Percentiles rank a stretch among this genome's conserved stretches.
These are phyloP conservation scores for Lasius fuliginosus DNA, from an alignment of 2,888 invertebrate species.

Conservation along the genomic window DNA sequence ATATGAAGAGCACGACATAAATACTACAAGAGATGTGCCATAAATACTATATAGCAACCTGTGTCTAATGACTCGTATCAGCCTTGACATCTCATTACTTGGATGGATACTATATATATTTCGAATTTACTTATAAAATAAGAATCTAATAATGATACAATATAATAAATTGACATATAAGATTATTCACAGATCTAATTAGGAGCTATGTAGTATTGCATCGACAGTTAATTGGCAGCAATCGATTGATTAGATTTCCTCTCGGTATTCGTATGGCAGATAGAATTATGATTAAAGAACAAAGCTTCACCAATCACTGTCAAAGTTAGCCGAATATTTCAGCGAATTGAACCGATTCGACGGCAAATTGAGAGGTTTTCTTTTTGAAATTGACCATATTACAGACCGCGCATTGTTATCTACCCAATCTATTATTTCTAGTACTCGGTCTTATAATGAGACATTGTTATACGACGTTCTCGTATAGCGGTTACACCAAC, in stretches of 20 bases:
- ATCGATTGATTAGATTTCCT: not conserved
- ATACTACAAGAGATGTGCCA: constrained; percentile 1
- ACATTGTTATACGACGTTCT: constrained; percentile 45
- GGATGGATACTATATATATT: constrained; percentile 2
- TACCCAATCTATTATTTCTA: not conserved
- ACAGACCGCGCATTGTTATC: constrained; percentile 37
- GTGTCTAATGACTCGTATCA: constrained; percentile 4
- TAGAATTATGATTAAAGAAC: not conserved
- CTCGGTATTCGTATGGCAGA: not conserved
- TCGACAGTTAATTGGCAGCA: not conserved
- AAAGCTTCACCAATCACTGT: not conserved
- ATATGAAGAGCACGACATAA: not conserved
- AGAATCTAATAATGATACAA: not conserved
- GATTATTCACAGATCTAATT: not conserved
- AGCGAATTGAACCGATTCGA: not conserved
- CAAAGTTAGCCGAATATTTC: constrained; percentile 5
- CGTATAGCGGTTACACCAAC: constrained; percentile 20
- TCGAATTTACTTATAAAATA: not conserved
- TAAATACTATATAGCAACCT: not conserved
- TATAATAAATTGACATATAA: not conserved
- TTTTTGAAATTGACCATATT: constrained; percentile 39
- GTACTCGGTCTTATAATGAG: constrained; percentile 51
- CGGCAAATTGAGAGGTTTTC: not conserved
- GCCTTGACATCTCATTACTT: constrained; percentile 1
- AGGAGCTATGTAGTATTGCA: not conserved